Evolutionary conservation across 1,140 invertebrate species (phyloP), one percentile per base, ranked within the genome.

Genomic region (Bombyx mori): DNA sequence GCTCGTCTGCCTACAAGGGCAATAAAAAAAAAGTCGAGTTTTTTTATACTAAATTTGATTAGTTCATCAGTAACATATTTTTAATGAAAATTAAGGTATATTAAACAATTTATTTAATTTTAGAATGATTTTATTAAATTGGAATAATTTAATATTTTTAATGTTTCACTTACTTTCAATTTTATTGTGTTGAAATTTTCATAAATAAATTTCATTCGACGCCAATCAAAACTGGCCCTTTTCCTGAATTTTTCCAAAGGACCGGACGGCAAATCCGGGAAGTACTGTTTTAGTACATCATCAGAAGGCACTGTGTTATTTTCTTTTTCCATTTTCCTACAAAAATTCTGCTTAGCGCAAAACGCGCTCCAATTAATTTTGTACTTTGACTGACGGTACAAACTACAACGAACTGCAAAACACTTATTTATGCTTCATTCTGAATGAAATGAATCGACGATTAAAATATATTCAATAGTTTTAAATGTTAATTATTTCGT

Each of bases 221-320:
- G 94, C 93, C 95, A 97, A 74, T 95, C 90, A 77, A 97, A 97
- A 3, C 91, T 91, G 1, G 95, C 93, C 62, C 90, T 89, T 56
- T 92, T 91, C 57, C 96, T 89, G 69, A 96, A 97, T 7, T 63
- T 63, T 66, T 93, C 92, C 26, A 97, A 75, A 1, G 94, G 94
- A 10, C 95, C 94, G n/a, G 71, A 77, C 1, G 92, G 92, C 60
- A 93, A 89, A 66, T 92, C 91, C 0, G 89, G 88, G 52, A 90
- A 86, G 43, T 82, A 87, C 5, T 73, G 64, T 45, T 73, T 73
- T 8, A 89, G 66, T 50, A 79, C 69, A 18, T 76, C 75, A 54
- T 86, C 75, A 22, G 66, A 57, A 26, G 73, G 65, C 42, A n/a
- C 63, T 69, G 58, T 48, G 44, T 67, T 43, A 42, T 55, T 2